Evolutionary conservation across 2,888 invertebrate species (phyloP).

Genomic region (Villa cingulata): DNA sequence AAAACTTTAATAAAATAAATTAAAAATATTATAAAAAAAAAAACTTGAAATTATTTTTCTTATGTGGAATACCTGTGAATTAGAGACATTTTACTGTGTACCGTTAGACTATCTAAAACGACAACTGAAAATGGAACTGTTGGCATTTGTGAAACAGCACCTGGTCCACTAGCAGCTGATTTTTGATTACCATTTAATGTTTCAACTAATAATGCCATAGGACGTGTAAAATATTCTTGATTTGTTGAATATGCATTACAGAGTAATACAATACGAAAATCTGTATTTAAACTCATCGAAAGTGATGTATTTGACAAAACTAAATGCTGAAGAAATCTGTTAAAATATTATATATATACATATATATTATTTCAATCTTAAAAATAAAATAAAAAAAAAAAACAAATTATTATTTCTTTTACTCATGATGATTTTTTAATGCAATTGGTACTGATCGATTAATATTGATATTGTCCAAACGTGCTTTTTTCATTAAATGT

Average conservation of each 20-base stretch:
- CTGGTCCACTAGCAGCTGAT: slow-evolving; percentile 36
- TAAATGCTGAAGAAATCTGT: slow-evolving; percentile 72
- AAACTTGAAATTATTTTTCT: background rate
- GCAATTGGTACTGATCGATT: slow-evolving; percentile 65
- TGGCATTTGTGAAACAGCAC: slow-evolving; percentile 45
- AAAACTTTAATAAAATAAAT: slow-evolving; percentile 39
- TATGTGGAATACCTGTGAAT: slow-evolving; percentile 43
- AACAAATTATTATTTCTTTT: slow-evolving; percentile 25
- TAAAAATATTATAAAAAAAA: background rate
- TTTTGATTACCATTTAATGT: slow-evolving; percentile 63
- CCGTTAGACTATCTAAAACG: slow-evolving; percentile 81
- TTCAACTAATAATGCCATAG: slow-evolving; percentile 85
- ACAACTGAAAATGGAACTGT: slow-evolving; percentile 85
- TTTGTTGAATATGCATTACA: slow-evolving; percentile 95
- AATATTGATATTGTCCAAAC: slow-evolving; percentile 68
- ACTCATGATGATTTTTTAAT: slow-evolving; percentile 72
- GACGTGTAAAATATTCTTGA: slow-evolving; percentile 75
- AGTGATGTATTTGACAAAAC: slow-evolving; percentile 60
- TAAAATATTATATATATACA: slow-evolving; percentile 2
- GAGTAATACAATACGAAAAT: slow-evolving; percentile 79
- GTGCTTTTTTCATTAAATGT: slow-evolving; percentile 86
- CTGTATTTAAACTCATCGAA: slow-evolving; percentile 68
- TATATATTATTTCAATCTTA: background rate
- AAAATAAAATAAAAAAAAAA: background rate
- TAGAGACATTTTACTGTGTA: slow-evolving; percentile 89